Conservation (phyloP, 2,113 vertebrate species). For the Gulo gulo region DNA sequence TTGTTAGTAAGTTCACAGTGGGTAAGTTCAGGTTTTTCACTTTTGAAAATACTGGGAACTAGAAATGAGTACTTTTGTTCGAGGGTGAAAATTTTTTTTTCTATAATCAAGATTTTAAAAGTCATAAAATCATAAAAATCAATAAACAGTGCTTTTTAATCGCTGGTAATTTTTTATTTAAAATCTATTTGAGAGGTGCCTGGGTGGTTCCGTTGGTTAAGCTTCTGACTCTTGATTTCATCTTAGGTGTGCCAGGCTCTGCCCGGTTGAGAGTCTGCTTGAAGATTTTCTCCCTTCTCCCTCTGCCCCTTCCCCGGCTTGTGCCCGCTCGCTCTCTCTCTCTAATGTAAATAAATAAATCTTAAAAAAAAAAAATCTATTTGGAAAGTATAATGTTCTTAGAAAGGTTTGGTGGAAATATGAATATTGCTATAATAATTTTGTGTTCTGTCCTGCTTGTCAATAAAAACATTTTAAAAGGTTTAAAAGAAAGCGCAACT, state of each 20-base stretch:
- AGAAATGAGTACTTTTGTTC: conserved; percentile 34
- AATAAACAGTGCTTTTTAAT: neutral
- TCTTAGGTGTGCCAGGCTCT: neutral
- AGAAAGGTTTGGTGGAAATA: neutral
- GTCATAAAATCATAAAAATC: neutral
- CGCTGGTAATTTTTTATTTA: conserved; percentile 27
- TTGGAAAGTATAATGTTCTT: conserved; percentile 26
- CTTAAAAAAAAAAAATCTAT: neutral
- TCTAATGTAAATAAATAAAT: neutral
- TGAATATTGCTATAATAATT: neutral
- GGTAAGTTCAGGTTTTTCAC: neutral
- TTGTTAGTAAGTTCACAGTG: neutral
- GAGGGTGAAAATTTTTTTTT: neutral
- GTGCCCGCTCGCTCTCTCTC: neutral
- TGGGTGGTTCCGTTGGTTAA: neutral
- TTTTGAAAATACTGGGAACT: conserved; percentile 9
- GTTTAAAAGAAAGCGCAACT: neutral
- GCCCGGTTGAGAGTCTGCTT: neutral
- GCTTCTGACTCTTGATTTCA: neutral
- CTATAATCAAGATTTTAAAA: neutral
- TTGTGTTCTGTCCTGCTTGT: neutral
- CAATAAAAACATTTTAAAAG: neutral
- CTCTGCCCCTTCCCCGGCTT: neutral
- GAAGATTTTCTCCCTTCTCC: neutral
- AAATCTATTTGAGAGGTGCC: neutral